Evolutionary conservation across 2,113 vertebrate species (phyloP).

Genomic region (Anas platyrhynchos): DNA sequence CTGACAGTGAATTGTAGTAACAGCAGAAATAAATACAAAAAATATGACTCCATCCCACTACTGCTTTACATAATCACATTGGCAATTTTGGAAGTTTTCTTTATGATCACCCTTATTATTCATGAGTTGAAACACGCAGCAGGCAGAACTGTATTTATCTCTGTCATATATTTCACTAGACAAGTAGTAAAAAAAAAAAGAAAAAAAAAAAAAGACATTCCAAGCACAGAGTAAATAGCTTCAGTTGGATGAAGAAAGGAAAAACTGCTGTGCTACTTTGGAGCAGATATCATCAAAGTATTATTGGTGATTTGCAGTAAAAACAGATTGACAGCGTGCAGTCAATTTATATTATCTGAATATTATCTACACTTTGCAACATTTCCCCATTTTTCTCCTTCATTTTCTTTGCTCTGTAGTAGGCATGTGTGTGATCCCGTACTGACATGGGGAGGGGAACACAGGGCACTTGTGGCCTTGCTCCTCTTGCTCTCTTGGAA

Average conservation of each 20-base stretch:
- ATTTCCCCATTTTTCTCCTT: not conserved
- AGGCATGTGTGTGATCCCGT: accelerated
- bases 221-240: not conserved
- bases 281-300: not conserved
- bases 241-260: not conserved
- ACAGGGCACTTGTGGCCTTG: not conserved
- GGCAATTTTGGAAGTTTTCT: not conserved
- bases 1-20: not conserved
- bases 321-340: not conserved
- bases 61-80: not conserved
- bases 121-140: not conserved
- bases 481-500: not conserved
- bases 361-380: not conserved
- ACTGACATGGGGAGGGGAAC: too few species aligned
- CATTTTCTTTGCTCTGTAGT: not conserved
- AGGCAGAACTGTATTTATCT: not conserved
- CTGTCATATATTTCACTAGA: not conserved
- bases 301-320: not conserved
- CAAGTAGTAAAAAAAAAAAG: not conserved
- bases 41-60: not conserved
- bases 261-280: not conserved
- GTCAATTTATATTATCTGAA: not conserved
- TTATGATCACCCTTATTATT: not conserved
- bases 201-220: not conserved
- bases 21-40: not conserved